Base-by-base conservation (phyloP, 2,113 vertebrate species). In the Pseudonaja textilis region DNA sequence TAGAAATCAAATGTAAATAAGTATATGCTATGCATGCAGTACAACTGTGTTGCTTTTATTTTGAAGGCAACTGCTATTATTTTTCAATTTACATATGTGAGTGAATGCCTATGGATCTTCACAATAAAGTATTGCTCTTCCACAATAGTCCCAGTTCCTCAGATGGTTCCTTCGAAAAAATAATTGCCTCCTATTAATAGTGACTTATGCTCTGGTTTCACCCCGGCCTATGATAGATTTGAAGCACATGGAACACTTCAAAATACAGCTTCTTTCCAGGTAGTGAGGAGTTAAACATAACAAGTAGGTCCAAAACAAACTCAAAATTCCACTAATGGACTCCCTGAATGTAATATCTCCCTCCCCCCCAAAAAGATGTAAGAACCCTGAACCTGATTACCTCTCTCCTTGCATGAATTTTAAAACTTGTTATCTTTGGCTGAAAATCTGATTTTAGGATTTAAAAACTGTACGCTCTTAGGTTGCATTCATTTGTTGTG, bases 391-490 rank as follows among this genome's bases (percentile, higher is more conserved):
- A 54, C 45, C 18, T 42, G 45, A 90, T 90, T 89, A 90, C 52
- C 39, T 92, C 26, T 26, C 50, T 85, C 74, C 85, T 23, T 90
- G 39, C 26, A 54, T 61, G 20, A 61, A 93, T 57, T 90, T 90
- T 52, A 90, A 93, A 90, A 90, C 88, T 34, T 90, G 74, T 90
- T 90, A 90, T 90, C 88, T 86, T 93, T 90, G 45, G 81, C 88
- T 93, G 74, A 61, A 93, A 57, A 89, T 85, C 57, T 57, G 61
- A 90, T 90, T 90, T 86, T 90, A 86, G n/a, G 22, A 39, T 61
- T 86, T 57, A 18, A 61, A 85, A 88, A 61, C 23, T 0, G 0
- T 1, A 56, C 16, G 42, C 93, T 16, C n/a, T 96, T 39, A 12
- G 93, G 89, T 94, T 93, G 91, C 52, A 26, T 39, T 95, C 11